A percentile compares a stretch with the other conserved stretches of the same genome.
phyloP scores from a whole-genome alignment of 1,140 invertebrate genomes.

The Reticulitermes speratus region DNA sequence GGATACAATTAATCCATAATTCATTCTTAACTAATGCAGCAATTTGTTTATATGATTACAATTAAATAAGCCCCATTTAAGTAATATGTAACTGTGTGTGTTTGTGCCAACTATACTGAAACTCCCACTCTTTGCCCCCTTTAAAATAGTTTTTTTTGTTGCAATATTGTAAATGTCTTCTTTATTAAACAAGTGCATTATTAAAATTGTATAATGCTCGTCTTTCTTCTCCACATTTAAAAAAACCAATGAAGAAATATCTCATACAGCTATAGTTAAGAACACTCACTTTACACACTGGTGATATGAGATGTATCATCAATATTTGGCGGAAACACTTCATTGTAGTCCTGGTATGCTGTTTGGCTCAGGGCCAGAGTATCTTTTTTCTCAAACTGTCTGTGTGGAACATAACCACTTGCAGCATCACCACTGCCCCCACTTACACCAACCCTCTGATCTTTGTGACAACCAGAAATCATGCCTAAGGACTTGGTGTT shows the following conservation, averaged over 20 bases:
- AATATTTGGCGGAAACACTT: constrained; percentile 24
- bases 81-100: background rate
- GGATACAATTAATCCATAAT: background rate
- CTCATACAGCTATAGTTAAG: background rate
- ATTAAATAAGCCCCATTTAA: background rate
- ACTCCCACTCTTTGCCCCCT: background rate
- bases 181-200: background rate
- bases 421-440: background rate
- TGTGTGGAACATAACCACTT: constrained; percentile 29
- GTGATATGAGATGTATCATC: constrained; percentile 26
- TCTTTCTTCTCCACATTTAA: background rate
- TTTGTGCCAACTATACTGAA: background rate
- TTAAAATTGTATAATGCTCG: background rate
- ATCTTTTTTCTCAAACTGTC: constrained; percentile 26
- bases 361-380: constrained; percentile 4
- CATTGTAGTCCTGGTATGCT: constrained; percentile 23
- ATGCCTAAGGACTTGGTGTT: background rate
- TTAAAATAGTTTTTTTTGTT: background rate
- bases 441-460: background rate
- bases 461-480: background rate
- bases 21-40: background rate
- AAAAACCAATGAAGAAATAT: background rate
- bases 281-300: constrained; percentile 19
- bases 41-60: background rate
- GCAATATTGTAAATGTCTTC: background rate